These are phyloP conservation scores for Polietes domitor DNA, from an alignment of 2,888 invertebrate species.

Conservation along the genomic window DNA sequence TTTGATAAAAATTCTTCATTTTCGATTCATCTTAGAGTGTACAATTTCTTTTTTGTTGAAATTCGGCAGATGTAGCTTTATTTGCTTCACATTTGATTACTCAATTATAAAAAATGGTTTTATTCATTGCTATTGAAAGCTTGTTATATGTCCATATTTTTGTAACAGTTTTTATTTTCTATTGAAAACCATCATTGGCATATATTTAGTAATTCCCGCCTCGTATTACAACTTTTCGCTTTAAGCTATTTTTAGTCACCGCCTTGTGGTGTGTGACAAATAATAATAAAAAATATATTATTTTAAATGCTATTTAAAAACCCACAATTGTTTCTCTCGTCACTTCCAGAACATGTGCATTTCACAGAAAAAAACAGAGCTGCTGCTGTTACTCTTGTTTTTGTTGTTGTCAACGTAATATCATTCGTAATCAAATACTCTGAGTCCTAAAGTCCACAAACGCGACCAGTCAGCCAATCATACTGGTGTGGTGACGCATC, in stretches of 20 bases:
- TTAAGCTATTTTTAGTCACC: slow-evolving; percentile 43
- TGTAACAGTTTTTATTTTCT: no score
- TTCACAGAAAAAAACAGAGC: not conserved
- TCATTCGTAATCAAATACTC: not conserved
- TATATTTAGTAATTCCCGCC: not conserved
- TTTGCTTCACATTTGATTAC: no score
- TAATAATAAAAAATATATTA: slow-evolving; percentile 27
- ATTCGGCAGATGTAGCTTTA: no score
- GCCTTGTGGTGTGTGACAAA: slow-evolving; percentile 33
- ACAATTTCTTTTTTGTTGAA: no score
- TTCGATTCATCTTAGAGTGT: no score
- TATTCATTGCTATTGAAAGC: no score
- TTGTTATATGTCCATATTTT: no score
- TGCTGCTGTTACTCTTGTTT: not conserved
- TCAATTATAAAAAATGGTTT: no score
- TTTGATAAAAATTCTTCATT: no score
- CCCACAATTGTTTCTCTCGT: not conserved
- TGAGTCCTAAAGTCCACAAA: slow-evolving; percentile 7
- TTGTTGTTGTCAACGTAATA: not conserved
- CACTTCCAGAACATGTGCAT: not conserved
- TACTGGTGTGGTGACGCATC: slow-evolving; percentile 55
- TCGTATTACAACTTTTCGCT: not conserved
- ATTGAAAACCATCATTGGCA: no score
- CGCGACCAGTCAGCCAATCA: not conserved
- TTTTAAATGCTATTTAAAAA: slow-evolving; percentile 41